These are phyloP conservation scores for Platyscapa corneri DNA, from an alignment of 1,140 invertebrate species.

Conservation along the genomic window DNA sequence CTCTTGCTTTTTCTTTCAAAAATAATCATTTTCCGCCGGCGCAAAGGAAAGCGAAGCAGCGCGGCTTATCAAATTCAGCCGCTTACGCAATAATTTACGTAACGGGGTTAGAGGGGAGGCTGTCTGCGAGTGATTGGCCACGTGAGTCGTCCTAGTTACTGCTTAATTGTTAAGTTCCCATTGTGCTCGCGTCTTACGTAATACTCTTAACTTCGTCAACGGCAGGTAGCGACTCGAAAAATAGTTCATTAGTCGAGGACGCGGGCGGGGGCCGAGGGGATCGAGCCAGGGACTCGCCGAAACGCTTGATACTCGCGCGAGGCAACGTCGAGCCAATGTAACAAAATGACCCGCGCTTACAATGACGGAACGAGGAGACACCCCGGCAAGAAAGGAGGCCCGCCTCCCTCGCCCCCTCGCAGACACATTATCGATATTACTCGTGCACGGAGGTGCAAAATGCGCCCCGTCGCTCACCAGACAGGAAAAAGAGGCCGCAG, in stretches of 20 bases:
- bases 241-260: background rate
- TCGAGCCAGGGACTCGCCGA: background rate
- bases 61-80: background rate
- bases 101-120: background rate
- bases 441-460: slow-evolving; percentile 1
- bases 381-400: background rate
- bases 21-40: too few species aligned
- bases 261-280: background rate
- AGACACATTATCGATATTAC: slow-evolving; percentile 49
- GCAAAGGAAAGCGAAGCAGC: too few species aligned
- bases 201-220: background rate
- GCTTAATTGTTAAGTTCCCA: slow-evolving; percentile 5
- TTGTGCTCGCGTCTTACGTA: background rate
- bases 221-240: background rate
- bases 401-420: background rate
- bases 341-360: background rate
- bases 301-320: background rate
- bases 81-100: background rate
- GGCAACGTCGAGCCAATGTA: background rate
- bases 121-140: slow-evolving; percentile 20
- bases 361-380: background rate
- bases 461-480: background rate
- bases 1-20: too few species aligned
- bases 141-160: background rate
- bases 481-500: slow-evolving; percentile 7